A percentile compares a stretch with the other conserved stretches of the same genome.
phyloP scores from a whole-genome alignment of 2,797 vertebrate species.

The Margarornis squamiger region DNA sequence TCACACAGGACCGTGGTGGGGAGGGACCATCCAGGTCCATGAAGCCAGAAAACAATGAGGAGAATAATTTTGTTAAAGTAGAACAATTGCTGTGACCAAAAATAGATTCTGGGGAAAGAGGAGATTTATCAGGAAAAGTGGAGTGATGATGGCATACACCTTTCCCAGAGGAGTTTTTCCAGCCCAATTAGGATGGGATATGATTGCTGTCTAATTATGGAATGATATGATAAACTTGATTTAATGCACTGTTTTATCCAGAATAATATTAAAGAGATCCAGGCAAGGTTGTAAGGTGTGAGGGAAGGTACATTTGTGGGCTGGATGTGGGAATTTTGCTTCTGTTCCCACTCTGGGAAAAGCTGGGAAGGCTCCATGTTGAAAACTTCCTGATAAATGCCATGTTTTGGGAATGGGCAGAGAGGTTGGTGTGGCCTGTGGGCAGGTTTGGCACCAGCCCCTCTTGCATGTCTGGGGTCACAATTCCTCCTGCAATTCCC shows the following conservation, averaged over 20 bases:
- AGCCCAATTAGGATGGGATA: fast-evolving
- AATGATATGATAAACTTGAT: background rate
- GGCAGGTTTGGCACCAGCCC: background rate
- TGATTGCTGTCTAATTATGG: background rate
- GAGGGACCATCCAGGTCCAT: fast-evolving
- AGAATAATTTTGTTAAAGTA: background rate
- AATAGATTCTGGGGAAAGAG: background rate
- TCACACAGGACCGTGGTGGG: fast-evolving
- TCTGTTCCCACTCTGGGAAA: background rate
- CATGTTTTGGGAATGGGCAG: background rate
- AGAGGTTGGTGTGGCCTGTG: background rate
- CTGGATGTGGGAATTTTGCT: background rate
- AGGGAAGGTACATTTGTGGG: background rate
- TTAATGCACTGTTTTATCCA: background rate
- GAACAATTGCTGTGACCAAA: background rate
- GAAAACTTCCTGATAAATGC: background rate
- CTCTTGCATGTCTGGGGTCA: background rate
- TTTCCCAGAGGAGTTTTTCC: background rate
- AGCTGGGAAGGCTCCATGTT: fast-evolving
- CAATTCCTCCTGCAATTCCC: background rate
- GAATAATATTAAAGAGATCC: background rate
- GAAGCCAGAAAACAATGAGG: background rate
- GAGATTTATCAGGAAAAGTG: background rate
- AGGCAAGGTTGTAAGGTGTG: background rate
- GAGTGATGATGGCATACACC: background rate